phyloP scores from a whole-genome alignment of 2,888 invertebrate species.

The Dinocampus coccinellae region DNA sequence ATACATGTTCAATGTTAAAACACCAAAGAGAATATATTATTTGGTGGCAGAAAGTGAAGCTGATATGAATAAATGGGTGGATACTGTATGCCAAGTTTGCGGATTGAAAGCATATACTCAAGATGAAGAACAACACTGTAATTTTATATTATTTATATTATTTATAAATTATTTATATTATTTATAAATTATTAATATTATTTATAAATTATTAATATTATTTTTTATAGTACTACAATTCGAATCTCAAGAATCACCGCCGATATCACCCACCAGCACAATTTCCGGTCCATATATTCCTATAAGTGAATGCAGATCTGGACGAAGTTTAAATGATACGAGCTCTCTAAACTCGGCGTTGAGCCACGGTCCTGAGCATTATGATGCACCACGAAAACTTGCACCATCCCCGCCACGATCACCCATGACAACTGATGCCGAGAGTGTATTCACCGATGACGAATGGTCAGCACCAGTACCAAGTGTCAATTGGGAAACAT shows the following conservation, averaged over 20 bases:
- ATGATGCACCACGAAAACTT: conserved; percentile 61
- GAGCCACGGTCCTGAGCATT: conserved; percentile 61
- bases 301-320: conserved; percentile 92
- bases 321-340: conserved; percentile 73
- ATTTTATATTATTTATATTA: conserved; percentile 13
- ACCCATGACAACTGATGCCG: conserved; percentile 77
- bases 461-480: conserved; percentile 75
- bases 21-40: conserved; percentile 90
- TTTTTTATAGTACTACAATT: conserved; percentile 60
- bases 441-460: conserved; percentile 79
- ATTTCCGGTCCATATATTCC: conserved; percentile 89
- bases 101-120: conserved; percentile 82
- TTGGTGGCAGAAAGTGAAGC: conserved; percentile 91
- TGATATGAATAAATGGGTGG: conserved; percentile 97
- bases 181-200: not conserved
- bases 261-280: conserved; percentile 75
- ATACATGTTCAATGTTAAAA: conserved; percentile 90
- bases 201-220: not conserved
- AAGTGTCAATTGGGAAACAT: conserved; percentile 71
- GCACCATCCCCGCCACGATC: conserved; percentile 71
- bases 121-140: conserved; percentile 67
- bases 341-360: conserved; percentile 61
- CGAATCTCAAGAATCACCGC: conserved; percentile 73
- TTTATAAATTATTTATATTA: conserved; percentile 13
- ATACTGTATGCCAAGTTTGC: conserved; percentile 93